Base-by-base conservation (phyloP, 1,140 invertebrate genomes). In the Brachionus angularis region DNA sequence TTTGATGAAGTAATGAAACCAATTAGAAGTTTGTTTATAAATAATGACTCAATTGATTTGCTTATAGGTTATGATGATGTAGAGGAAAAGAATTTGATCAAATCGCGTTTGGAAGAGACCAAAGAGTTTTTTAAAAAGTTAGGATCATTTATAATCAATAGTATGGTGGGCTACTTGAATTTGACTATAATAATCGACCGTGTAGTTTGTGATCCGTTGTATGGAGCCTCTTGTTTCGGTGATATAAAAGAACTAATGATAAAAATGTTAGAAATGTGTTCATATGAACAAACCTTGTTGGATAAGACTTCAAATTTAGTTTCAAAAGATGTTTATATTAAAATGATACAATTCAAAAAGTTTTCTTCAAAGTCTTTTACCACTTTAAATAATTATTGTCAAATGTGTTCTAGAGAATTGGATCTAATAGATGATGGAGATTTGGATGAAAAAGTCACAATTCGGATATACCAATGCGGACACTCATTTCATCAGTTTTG, bases 101-200 rank as follows among this genome's bases (percentile, higher is more conserved):
- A 77, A 72, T 75, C 78, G 21, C 27, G 46, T 12, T 3, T 53
- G 27, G 16, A 47, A 18, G 72, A 73, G 10, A 42, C 36, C 4
- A 39, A 23, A 12, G 44, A 72, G 10, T 52, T 44, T 72, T 79
- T 82, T 44, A 82, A 81, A 72, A 79, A 83, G 49, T 75, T 84
- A 73, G 85, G 84, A 4, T 80, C 82, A 44, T 81, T 84, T 75
- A 77, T 86, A 5, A 73, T 86, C 16, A 85, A 84, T 72, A 83
- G 82, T 72, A 85, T 86, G 84, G 85, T 85, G 80, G 83, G 84
- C 47, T 84, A 85, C 73, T 82, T 86, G 29, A 80, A 82, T 8
- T 76, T 85, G n/a, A 81, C 84, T 21, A 80, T 83, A n/a, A 82
- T 86, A 50, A 75, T 86, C 18, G 81, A 85, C 73, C 80, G 83